phyloP scores from a whole-genome alignment of 2,888 invertebrate genomes.

The Caenorhabditis panamensis region DNA sequence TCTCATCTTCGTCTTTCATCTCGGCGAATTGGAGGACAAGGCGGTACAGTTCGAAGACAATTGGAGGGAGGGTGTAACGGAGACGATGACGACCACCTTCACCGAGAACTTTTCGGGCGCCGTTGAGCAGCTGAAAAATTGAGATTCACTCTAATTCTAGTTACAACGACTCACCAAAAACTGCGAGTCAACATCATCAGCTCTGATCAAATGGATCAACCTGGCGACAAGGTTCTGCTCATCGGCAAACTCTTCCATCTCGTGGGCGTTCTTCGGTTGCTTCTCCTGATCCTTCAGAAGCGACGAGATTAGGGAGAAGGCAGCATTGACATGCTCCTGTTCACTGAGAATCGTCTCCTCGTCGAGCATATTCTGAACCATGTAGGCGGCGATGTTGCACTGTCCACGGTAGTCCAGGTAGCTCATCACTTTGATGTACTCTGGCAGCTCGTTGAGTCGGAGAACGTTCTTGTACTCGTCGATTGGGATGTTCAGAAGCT shows the following conservation, averaged over 20 bases:
- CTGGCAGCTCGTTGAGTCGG: slow-evolving; percentile 89
- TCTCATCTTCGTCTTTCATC: slow-evolving; percentile 84
- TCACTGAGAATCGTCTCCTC: slow-evolving; percentile 91
- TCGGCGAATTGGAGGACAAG: slow-evolving; percentile 83
- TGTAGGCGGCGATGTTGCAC: slow-evolving; percentile 90
- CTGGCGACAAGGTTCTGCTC: slow-evolving; percentile 92
- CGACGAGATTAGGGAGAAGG: slow-evolving; percentile 89
- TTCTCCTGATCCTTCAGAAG: slow-evolving; percentile 89
- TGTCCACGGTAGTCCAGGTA: slow-evolving; percentile 91
- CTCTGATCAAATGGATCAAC: slow-evolving; percentile 83
- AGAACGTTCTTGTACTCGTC: slow-evolving; percentile 95
- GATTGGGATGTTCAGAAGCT: slow-evolving; percentile 93
- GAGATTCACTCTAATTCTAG: background rate
- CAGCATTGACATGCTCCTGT: slow-evolving; percentile 86
- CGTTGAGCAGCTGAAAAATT: slow-evolving; percentile 89
- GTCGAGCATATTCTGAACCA: slow-evolving; percentile 86
- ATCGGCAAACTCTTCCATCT: slow-evolving; percentile 84
- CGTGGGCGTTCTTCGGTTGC: slow-evolving; percentile 38
- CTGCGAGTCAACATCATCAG: slow-evolving; percentile 85
- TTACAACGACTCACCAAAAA: slow-evolving; percentile 81
- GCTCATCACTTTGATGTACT: slow-evolving; percentile 90
- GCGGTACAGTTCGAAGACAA: slow-evolving; percentile 94
- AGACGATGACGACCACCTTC: slow-evolving; percentile 92
- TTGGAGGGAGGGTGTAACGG: slow-evolving; percentile 92
- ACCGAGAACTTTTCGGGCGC: slow-evolving; percentile 91